These are phyloP conservation scores for Phoebastria nigripes DNA, from an alignment of 2,797 vertebrate genomes.

Conservation along the genomic window DNA sequence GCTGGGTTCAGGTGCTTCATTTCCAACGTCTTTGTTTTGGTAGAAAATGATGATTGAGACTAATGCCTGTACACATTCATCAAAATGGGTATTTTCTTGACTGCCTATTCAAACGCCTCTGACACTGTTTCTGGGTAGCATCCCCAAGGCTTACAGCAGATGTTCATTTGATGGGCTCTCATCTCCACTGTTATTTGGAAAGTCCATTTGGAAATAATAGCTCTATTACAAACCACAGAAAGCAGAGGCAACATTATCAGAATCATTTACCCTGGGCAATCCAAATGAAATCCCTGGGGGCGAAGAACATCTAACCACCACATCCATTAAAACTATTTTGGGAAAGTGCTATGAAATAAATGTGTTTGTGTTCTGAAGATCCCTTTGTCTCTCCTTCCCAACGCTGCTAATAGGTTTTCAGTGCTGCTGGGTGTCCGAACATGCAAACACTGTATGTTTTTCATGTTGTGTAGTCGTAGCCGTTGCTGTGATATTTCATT, in stretches of 20 bases:
- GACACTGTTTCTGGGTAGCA: background rate
- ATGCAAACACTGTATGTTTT: background rate
- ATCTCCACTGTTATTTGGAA: slow-evolving; percentile 16
- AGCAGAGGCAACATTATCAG: slow-evolving; percentile 1
- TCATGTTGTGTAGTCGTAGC: background rate
- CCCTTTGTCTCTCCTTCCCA: background rate
- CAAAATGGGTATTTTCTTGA: slow-evolving; percentile 43
- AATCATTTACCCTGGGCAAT: background rate
- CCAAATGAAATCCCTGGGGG: background rate
- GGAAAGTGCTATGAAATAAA: background rate
- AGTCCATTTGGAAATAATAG: slow-evolving; percentile 52
- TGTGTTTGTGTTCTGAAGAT: background rate
- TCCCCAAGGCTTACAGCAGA: background rate
- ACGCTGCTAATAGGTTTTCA: background rate
- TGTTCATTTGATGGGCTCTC: slow-evolving; percentile 12
- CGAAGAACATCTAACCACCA: background rate
- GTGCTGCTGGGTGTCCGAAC: background rate
- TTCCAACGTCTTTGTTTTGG: slow-evolving; percentile 36
- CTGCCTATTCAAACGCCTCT: background rate
- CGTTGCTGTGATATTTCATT: background rate
- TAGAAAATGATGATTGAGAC: slow-evolving; percentile 39
- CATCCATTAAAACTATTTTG: background rate
- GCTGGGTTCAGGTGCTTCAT: slow-evolving; percentile 20
- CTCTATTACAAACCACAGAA: slow-evolving; percentile 19
- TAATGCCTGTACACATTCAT: slow-evolving; percentile 27